Evolutionary conservation across 2,797 vertebrate species (phyloP).

Genomic region (Phrynocephalus vlangalii): DNA sequence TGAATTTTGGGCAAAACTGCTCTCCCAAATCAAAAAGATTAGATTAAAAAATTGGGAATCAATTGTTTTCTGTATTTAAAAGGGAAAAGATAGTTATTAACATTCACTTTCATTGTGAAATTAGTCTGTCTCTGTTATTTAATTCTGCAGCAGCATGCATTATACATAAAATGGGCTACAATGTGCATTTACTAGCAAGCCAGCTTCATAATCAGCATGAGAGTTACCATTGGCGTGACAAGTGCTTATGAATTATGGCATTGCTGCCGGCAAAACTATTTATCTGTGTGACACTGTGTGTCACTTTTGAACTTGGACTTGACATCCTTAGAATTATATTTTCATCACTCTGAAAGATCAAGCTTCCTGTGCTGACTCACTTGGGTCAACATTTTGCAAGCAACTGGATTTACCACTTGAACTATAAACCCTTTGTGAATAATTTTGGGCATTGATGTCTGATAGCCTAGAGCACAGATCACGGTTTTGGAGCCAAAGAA

Average conservation of each 20-base stretch:
- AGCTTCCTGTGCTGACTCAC: conserved; percentile 79
- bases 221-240: conserved; percentile 72
- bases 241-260: conserved; percentile 81
- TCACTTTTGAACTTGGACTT: conserved; percentile 84
- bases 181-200: conserved; percentile 70
- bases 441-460: conserved; percentile 80
- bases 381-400: conserved; percentile 85
- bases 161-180: conserved; percentile 64
- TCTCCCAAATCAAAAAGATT: conserved; percentile 34
- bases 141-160: conserved; percentile 56
- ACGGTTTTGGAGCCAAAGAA: conserved; percentile 78
- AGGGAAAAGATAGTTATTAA: conserved; percentile 1
- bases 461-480: conserved; percentile 81
- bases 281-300: conserved; percentile 81
- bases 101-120: conserved; percentile 56
- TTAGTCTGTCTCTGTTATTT: conserved; percentile 54
- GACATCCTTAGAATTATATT: conserved; percentile 85
- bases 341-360: conserved; percentile 85
- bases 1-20: neutral
- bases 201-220: conserved; percentile 68
- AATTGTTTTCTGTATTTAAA: conserved; percentile 16
- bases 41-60: conserved; percentile 1
- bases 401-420: conserved; percentile 83
- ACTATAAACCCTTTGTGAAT: conserved; percentile 82
- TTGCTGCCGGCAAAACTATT: conserved; percentile 82